Conservation (phyloP, 2,888 invertebrate species). For the Syritta pipiens region DNA sequence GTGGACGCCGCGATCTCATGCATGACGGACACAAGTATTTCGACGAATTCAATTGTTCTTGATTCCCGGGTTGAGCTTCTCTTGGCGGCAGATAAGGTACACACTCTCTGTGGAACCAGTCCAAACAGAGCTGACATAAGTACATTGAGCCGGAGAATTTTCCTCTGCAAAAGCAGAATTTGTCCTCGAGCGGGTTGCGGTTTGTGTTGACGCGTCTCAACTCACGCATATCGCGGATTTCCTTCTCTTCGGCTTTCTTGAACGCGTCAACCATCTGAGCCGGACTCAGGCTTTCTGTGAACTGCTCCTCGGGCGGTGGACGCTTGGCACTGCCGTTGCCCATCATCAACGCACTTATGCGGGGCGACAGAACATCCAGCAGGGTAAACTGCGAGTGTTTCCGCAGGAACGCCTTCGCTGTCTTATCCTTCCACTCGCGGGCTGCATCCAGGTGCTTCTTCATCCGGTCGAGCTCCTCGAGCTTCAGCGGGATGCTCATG, state of each 20-base stretch:
- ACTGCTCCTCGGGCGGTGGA: conserved; percentile 76
- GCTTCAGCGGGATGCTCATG: conserved; percentile 86
- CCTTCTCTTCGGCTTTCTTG: conserved; percentile 89
- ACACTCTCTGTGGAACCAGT: conserved; percentile 90
- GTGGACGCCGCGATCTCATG: conserved; percentile 90
- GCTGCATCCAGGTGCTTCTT: conserved; percentile 89
- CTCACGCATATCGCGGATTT: conserved; percentile 87
- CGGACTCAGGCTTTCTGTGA: conserved; percentile 86
- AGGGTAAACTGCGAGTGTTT: conserved; percentile 86
- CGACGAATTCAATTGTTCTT: conserved; percentile 17
- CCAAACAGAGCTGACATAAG: conserved; percentile 96
- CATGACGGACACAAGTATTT: conserved; percentile 95
- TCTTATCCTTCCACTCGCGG: conserved; percentile 90
- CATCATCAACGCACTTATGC: conserved; percentile 74
- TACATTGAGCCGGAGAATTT: conserved; percentile 88
- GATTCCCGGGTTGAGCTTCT: background rate
- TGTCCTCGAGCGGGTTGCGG: conserved; percentile 80
- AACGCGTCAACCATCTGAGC: conserved; percentile 89
- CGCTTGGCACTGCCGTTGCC: conserved; percentile 73
- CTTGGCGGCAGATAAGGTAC: conserved; percentile 73
- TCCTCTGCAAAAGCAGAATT: conserved; percentile 90
- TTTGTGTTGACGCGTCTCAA: conserved; percentile 81
- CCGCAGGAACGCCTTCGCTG: conserved; percentile 91
- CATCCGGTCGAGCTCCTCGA: conserved; percentile 88
- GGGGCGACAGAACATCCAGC: conserved; percentile 85